Conservation (phyloP, 2,888 invertebrate species). For the Oconnorella tubifera region DNA sequence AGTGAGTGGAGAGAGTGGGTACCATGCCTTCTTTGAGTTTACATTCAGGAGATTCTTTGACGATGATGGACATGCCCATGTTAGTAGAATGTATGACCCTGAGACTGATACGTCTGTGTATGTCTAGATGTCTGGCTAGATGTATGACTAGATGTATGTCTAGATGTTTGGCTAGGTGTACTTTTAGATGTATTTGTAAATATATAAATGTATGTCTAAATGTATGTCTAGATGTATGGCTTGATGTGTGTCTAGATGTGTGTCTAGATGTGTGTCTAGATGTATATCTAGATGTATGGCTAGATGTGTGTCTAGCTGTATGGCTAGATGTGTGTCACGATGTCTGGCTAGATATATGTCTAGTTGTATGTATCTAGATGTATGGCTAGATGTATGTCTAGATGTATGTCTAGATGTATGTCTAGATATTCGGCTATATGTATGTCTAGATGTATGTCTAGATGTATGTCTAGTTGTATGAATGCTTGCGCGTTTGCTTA, state of each 20-base stretch:
- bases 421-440: neutral
- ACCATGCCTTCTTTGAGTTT: constrained; percentile 99
- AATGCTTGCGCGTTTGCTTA: too few species aligned
- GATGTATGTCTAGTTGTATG: too few species aligned
- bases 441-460: neutral
- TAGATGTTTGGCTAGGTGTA: neutral
- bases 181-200: neutral
- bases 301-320: neutral
- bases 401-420: neutral
- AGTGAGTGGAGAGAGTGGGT: constrained; percentile 58
- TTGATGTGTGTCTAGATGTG: neutral
- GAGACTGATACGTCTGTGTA: constrained; percentile 13
- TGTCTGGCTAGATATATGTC: neutral
- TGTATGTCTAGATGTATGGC: neutral
- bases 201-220: neutral
- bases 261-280: neutral
- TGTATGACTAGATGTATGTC: too few species aligned
- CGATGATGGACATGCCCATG: constrained; percentile 43
- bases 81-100: constrained; percentile 13
- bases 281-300: neutral
- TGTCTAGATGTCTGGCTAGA: constrained; percentile 6
- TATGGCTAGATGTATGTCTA: neutral
- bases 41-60: constrained; percentile 98
- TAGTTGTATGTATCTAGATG: neutral
- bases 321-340: neutral